Evolutionary conservation across 64 coral and sea anemone genomes (phyloP), one percentile per base, ranked within the genome.

Genomic region (Anthopleura sola): DNA sequence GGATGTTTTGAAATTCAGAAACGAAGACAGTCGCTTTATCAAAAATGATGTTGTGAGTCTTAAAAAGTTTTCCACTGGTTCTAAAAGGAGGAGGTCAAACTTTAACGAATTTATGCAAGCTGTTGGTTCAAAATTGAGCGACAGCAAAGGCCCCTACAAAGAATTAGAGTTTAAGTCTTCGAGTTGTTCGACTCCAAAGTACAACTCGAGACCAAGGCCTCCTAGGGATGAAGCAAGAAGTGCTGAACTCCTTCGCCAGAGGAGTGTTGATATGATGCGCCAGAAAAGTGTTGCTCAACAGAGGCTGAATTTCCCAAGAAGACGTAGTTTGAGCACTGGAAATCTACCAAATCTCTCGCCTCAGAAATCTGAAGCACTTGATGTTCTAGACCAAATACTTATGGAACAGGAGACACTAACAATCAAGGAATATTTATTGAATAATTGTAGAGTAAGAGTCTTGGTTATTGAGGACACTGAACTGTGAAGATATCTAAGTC

Each of bases 401-500:
- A 12, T 57, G 26, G 37, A 38, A 53, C 82, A 83, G 28, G 82
- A 83, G 36, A 83, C 82, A 1, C 18, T 83, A 9, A 56, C 82
- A 36, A 60, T 60, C 5, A 83, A 83, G 50, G 50, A 83, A 83
- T 83, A 83, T 83, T 56, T 60, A 53, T n/a, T 83, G 28, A 83
- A 83, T 55, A 38, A 83, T 32, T 83, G 51, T 33, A 54, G 49
- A 21, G 55, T 83, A 1, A 83, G 58, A 36, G 50, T 83, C 15
- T 49, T 83, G 32, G 82, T 83, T 6, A 38, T 83, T 12, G 82
- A 83, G 23, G 82, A 83, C 28, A 83, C 82, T 48, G 82, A 83
- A 46, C 26, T 81, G 49, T 81, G 18, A 44, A 32, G 12, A 71
- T 6, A n/a, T 66, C 21, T 8, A 53, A 3, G 23, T 8, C 4